These are phyloP conservation scores for Microcebus griseorufus DNA, from an alignment of 2,113 vertebrate genomes.

Conservation along the genomic window DNA sequence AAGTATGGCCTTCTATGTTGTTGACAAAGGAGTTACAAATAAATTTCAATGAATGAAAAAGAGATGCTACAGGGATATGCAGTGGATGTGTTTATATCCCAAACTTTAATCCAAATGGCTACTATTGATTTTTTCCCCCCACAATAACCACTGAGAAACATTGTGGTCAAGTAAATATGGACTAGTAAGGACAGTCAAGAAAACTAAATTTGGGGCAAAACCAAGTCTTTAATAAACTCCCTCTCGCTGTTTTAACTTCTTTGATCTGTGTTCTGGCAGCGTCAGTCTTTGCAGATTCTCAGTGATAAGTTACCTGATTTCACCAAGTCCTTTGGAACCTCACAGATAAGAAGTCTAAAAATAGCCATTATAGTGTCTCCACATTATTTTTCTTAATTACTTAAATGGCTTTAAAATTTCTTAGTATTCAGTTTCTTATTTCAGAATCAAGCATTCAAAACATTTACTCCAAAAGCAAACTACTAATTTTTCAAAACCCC, in stretches of 20 bases:
- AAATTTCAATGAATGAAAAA: neutral
- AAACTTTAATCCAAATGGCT: conserved; percentile 19
- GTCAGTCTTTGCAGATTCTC: neutral
- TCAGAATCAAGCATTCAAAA: neutral
- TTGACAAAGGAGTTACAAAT: neutral
- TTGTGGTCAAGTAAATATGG: neutral
- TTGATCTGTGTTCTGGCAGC: neutral
- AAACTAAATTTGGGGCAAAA: neutral
- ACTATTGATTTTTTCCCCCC: neutral
- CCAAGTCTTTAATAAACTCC: neutral
- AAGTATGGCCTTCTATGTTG: neutral
- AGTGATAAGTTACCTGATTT: neutral
- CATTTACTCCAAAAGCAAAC: neutral
- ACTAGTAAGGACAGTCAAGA: neutral
- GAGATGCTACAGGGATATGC: neutral
- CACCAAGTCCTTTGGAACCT: neutral
- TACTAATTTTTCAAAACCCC: neutral
- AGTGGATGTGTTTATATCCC: neutral
- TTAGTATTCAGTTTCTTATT: neutral
- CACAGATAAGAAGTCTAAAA: neutral
- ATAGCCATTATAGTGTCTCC: neutral
- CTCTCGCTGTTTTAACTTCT: neutral
- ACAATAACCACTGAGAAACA: neutral
- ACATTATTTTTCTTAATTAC: neutral
- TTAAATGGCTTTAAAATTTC: neutral